A percentile compares a stretch with the other conserved stretches of the same genome.
phyloP scores from a whole-genome alignment of 2,113 vertebrate genomes.

The Terrapene triunguis region DNA sequence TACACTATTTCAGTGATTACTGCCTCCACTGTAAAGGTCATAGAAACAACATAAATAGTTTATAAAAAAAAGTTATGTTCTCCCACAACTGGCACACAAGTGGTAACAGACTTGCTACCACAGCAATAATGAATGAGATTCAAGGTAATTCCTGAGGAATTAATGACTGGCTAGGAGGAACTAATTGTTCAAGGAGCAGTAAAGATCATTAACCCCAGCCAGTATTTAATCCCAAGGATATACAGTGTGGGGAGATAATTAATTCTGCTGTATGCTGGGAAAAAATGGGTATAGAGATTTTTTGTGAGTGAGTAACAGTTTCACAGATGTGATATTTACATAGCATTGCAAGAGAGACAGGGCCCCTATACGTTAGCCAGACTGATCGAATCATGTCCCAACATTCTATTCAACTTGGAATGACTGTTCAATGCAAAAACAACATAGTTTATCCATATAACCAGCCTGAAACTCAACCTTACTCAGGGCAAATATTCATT shows the following conservation, averaged over 20 bases:
- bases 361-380: background rate
- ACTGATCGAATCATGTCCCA: background rate
- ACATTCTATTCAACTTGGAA: background rate
- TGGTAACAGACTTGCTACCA: background rate
- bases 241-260: background rate
- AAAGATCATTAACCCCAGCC: background rate
- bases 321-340: background rate
- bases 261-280: background rate
- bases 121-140: background rate
- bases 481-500: background rate
- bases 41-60: background rate
- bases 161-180: rapidly evolving
- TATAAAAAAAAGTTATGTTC: background rate
- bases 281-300: rapidly evolving
- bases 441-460: background rate
- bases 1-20: background rate
- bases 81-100: background rate
- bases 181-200: background rate
- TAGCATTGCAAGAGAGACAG: background rate
- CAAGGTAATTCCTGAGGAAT: background rate
- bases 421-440: background rate
- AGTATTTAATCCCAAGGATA: background rate
- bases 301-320: background rate
- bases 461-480: background rate
- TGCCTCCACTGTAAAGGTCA: background rate